These are phyloP conservation scores for Alauda arvensis DNA, from an alignment of 2,797 vertebrate species.

Conservation along the genomic window DNA sequence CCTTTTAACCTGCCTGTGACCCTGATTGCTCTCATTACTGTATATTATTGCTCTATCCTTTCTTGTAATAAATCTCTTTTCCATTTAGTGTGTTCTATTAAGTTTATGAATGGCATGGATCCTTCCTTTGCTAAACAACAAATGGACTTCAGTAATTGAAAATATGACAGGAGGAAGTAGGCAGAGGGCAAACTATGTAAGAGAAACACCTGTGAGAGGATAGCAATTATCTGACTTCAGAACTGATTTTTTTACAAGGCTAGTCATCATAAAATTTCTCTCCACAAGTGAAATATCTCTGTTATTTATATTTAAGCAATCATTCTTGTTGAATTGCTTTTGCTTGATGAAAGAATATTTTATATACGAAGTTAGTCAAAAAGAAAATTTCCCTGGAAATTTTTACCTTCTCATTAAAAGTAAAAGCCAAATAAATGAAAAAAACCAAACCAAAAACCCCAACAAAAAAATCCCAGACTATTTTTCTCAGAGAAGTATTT, in stretches of 20 bases:
- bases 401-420: background rate
- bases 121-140: background rate
- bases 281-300: background rate
- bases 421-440: background rate
- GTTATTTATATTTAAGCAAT: background rate
- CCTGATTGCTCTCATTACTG: background rate
- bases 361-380: background rate
- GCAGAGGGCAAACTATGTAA: background rate
- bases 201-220: background rate
- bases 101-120: background rate
- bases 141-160: background rate
- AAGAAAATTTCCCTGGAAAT: background rate
- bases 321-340: background rate
- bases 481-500: background rate
- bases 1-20: background rate
- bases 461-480: background rate
- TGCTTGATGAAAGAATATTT: background rate
- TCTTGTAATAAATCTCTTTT: background rate
- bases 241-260: background rate
- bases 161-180: background rate
- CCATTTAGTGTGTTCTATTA: background rate
- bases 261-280: background rate
- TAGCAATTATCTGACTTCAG: background rate
- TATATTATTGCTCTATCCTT: background rate
- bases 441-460: background rate